Base-by-base conservation (phyloP, 1,140 invertebrate genomes). In the Panulirus ornatus region DNA sequence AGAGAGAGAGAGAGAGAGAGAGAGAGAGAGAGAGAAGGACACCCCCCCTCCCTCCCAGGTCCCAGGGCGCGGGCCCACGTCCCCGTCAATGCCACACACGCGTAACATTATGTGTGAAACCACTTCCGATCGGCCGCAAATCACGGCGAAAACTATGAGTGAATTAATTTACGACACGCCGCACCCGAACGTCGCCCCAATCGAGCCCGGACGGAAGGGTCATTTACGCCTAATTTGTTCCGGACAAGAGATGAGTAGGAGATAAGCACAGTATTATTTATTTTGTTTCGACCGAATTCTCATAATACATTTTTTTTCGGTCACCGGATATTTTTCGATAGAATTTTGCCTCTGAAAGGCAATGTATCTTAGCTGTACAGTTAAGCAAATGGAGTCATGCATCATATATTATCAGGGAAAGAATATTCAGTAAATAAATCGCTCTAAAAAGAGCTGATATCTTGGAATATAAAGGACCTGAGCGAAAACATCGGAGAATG, bases 51-150 rank as follows among this genome's bases (percentile, higher is more conserved):
- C 82, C n/a, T 58, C 19, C 40, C 8, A 36, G 0, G 11, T 14
- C 63, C 40, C 44, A 44, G 6, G 1, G 42, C 42, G 1, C 30
- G 42, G 40, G 34, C 36, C 44, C 9, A 0, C 36, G n/a, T 6
- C 58, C 16, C 58, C 54, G 36, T 36, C 85, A 44, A 40, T 30
- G 44, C 40, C 47, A 38, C 85, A 73, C 83, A 36, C 85, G 54
- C 85, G 73, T 16, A 79, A 88, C 75, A 88, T 78, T 88, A 88
- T 88, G 85, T 78, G 85, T 88, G 75, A 88, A 87, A 88, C 85
- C 85, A 88, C 85, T 88, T 88, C 85, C 85, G 85, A 79, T 81
- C 75, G n/a, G 38, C 85, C 75, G 36, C 76, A 88, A 88, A 88
- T 88, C 85, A 47, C 38, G 73, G 85, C 54, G 51, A 5, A 19